Conservation (phyloP, 2,797 vertebrate genomes). For the Spinus pinus region DNA sequence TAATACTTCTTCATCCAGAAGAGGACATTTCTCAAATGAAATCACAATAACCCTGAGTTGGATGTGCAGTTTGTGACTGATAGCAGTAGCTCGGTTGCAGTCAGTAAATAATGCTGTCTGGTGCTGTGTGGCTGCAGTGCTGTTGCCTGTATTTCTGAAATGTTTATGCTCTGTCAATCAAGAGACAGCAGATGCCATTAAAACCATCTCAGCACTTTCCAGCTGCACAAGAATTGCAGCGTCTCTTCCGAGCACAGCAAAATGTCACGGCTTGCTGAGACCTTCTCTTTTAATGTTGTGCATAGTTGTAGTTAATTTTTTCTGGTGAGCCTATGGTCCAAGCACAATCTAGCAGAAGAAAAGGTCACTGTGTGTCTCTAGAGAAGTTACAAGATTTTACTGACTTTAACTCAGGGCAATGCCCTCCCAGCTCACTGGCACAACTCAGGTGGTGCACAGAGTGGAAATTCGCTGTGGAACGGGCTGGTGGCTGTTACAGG, state of each 20-base stretch:
- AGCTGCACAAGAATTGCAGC: not conserved
- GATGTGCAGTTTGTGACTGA: not conserved
- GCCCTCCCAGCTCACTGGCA: not conserved
- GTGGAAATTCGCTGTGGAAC: not conserved
- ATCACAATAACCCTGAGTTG: not conserved
- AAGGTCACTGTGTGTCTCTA: not conserved
- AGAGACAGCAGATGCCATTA: not conserved
- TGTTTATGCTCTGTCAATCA: constrained; percentile 25
- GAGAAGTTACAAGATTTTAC: not conserved
- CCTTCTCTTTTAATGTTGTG: not conserved
- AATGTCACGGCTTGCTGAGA: not conserved
- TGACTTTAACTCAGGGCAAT: not conserved
- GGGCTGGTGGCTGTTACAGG: not conserved
- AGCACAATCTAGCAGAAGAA: not conserved
- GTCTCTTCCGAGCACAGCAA: not conserved
- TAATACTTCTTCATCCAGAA: constrained; percentile 24
- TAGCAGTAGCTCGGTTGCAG: not conserved
- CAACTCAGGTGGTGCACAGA: not conserved
- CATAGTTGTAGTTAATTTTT: not conserved
- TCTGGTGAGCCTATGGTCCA: not conserved
- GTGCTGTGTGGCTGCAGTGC: not conserved
- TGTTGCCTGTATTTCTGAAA: not conserved
- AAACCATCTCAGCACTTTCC: not conserved
- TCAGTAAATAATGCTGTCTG: constrained; percentile 4
- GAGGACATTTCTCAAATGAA: constrained; percentile 7